Evolutionary conservation across 1,140 invertebrate genomes (phyloP), one percentile per base, ranked within the genome.

Genomic region (Limonius californicus): DNA sequence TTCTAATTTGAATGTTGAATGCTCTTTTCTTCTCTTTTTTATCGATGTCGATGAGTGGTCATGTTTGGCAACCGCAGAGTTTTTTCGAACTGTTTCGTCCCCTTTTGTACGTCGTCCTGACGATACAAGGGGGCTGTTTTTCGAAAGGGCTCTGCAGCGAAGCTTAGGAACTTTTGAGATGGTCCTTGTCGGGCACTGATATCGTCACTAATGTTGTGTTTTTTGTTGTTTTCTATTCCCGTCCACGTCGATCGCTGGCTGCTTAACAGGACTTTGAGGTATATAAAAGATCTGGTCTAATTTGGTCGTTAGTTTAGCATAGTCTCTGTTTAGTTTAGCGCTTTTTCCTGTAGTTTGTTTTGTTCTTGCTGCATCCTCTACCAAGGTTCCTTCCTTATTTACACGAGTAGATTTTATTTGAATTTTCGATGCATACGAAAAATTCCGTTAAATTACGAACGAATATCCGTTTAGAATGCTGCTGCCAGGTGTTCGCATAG

Each of bases 151-250:
- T 68, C 56, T 59, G 57, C 53, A 39, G 56, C 53, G 62, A 79
- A 82, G 81, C 80, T 84, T 89, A 89, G 89, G 90, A 92, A 91
- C 91, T 94, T 94, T 94, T 94, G 92, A 94, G 91, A 94, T 94
- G 92, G 91, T 94, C 91, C 91, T 93, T 91, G 87, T 70, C 64
- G 54, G 64, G 54, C 54, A 67, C 35, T 39, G 43, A 57, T 69
- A 63, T 71, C 68, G 62, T 67, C 62, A 69, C 65, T 67, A 67
- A 67, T 69, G 62, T 70, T 72, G 66, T 68, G 63, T 67, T 72
- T 63, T 68, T 64, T 68, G 59, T 72, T 72, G 65, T 59, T 64
- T 70, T 71, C 60, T 69, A 67, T 73, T 81, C 78, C 77, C 76
- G 80, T 80, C 78, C 76, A 78, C 66, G 57, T 62, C 53, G 72